Evolutionary conservation across 2,113 vertebrate genomes (phyloP).

Genomic region (Lycaon pictus): DNA sequence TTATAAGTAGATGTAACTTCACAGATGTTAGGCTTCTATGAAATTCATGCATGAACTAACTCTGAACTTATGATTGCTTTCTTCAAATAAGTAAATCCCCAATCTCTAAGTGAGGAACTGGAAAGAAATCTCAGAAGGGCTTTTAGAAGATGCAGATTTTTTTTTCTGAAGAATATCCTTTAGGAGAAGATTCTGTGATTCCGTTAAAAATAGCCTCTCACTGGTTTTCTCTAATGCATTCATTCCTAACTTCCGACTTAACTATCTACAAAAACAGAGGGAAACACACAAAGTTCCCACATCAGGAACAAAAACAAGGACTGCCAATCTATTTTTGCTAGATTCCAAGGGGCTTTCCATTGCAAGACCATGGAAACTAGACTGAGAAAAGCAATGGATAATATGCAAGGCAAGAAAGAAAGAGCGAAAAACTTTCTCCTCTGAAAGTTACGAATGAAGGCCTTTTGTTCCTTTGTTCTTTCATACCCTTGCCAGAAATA

Average conservation of each 20-base stretch:
- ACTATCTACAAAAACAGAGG: background rate
- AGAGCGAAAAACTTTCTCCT: background rate
- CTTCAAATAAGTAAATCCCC: background rate
- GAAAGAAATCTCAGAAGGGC: constrained; percentile 31
- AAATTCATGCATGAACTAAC: background rate
- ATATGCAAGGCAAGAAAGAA: background rate
- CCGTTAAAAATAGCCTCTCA: constrained; percentile 7
- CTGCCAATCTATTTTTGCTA: background rate
- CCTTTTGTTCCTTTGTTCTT: background rate
- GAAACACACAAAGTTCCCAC: background rate
- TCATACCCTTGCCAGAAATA: background rate
- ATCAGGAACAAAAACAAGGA: background rate
- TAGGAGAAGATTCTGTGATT: constrained; percentile 26
- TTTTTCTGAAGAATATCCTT: constrained; percentile 11
- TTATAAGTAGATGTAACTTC: background rate
- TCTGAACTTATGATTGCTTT: background rate
- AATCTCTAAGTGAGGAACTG: constrained; percentile 47
- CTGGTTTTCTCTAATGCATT: background rate
- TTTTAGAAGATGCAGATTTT: constrained; percentile 44
- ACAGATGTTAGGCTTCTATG: background rate
- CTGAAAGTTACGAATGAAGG: background rate
- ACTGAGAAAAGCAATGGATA: background rate
- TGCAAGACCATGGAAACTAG: background rate
- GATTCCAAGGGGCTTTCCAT: background rate
- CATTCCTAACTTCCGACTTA: background rate